Conservation (phyloP, 2,797 vertebrate genomes). For the Spinus pinus region DNA sequence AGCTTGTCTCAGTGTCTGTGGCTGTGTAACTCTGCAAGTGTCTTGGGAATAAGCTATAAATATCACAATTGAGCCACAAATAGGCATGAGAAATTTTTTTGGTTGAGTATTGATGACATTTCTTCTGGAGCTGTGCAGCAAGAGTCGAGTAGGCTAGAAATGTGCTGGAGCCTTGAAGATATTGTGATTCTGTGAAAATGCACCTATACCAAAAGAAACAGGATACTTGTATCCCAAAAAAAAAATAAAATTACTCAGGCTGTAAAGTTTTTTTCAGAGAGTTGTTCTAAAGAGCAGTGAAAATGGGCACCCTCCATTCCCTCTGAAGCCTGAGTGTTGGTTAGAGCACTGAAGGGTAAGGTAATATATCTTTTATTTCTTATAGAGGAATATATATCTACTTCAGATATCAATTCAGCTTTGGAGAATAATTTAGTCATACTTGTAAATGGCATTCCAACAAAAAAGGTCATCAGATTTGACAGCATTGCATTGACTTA, state of each 20-base stretch:
- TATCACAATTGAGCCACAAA: background rate
- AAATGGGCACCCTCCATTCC: background rate
- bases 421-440: background rate
- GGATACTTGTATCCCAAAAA: background rate
- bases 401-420: background rate
- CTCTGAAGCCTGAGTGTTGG: background rate
- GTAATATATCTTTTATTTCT: background rate
- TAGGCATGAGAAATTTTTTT: background rate
- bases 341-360: background rate
- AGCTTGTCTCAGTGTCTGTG: background rate
- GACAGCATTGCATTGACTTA: background rate
- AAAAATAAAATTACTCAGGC: background rate
- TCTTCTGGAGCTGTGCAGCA: background rate
- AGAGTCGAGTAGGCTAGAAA: background rate
- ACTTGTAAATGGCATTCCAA: slow-evolving; percentile 1
- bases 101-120: background rate
- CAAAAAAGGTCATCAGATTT: background rate
- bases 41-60: background rate
- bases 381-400: background rate
- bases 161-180: background rate
- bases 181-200: background rate
- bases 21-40: background rate
- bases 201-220: background rate
- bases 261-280: background rate
- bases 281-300: background rate